Evolutionary conservation across 2,113 vertebrate genomes (phyloP).

Genomic region (Haplotaxodon microlepis): DNA sequence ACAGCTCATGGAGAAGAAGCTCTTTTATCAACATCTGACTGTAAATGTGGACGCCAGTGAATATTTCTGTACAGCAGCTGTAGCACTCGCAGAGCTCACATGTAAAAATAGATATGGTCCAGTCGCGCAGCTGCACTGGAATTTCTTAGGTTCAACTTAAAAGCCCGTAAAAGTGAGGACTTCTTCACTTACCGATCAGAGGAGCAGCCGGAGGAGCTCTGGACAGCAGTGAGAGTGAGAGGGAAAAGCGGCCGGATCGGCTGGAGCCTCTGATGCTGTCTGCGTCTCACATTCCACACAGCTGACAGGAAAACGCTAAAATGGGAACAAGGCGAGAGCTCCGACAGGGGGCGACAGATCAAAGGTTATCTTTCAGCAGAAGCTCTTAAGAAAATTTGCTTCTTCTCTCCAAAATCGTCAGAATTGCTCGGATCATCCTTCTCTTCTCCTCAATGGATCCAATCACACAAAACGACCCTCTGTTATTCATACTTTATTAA

Average conservation of each 20-base stretch:
- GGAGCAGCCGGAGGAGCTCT: background rate
- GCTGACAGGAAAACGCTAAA: conserved; percentile 68
- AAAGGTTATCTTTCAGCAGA: background rate
- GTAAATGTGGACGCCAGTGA: fast-evolving
- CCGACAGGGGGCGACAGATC: conserved; percentile 47
- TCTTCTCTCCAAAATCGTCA: background rate
- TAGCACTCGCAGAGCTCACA: background rate
- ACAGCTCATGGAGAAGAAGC: background rate
- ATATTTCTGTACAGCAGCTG: background rate
- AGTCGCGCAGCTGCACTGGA: background rate
- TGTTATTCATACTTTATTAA: background rate
- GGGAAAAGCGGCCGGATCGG: background rate
- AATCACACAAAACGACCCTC: background rate
- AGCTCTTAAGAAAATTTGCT: background rate
- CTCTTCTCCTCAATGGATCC: background rate
- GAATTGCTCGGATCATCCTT: background rate
- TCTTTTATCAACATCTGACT: background rate
- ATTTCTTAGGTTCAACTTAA: conserved; percentile 2
- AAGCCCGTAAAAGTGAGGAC: background rate
- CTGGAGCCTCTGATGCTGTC: conserved; percentile 1
- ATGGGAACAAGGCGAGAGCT: conserved; percentile 48
- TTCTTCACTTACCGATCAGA: conserved; percentile 40
- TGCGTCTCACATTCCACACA: conserved; percentile 60
- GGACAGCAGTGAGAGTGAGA: fast-evolving
- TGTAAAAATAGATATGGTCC: conserved; percentile 32